Evolutionary conservation across 2,888 invertebrate species (phyloP), one percentile per base, ranked within the genome.

Genomic region (Byasa hedistus): DNA sequence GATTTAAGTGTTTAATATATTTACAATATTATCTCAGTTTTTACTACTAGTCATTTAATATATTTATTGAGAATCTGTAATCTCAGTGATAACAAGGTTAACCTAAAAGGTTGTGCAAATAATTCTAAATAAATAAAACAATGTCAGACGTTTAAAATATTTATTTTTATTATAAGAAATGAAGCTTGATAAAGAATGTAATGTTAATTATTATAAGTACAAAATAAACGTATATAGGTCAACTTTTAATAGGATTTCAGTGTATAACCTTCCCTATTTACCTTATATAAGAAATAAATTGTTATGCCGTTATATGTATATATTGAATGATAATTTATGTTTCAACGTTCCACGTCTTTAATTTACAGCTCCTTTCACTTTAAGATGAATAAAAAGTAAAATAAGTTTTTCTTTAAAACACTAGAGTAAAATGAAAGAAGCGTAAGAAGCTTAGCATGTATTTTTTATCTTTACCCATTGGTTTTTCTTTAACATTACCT

Each of bases 271-370:
- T 39, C 57, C n/a, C 12, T 39, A 65, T 32, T 60, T 69, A 57
- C 66, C 72, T 73, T 78, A 74, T 77, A 66, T 64, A 61, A 69
- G 61, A 72, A 69, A 74, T 75, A 71, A 61, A 68, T 64, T 73
- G 68, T 76, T 66, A 75, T 77, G 73, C 72, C 76, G 76, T 82
- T 82, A 71, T 81, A 82, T 87, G 86, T 89, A 86, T 84, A 89
- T 88, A 87, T 84, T 84, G 77, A 81, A 84, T 82, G 82, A 86
- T 86, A 85, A 84, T 86, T 84, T 84, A 82, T 87, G 79, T 83
- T 83, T 83, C 84, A 85, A 80, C 77, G 84, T 85, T 84, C 79
- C 82, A 73, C 73, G 80, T 83, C 80, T 85, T 85, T 86, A 74
- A 84, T 85, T 85, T 85, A 72, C 70, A 65, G 75, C 73, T 70